These are phyloP conservation scores for Trichosurus vulpecula DNA, from an alignment of 2,797 vertebrate genomes.

Conservation along the genomic window DNA sequence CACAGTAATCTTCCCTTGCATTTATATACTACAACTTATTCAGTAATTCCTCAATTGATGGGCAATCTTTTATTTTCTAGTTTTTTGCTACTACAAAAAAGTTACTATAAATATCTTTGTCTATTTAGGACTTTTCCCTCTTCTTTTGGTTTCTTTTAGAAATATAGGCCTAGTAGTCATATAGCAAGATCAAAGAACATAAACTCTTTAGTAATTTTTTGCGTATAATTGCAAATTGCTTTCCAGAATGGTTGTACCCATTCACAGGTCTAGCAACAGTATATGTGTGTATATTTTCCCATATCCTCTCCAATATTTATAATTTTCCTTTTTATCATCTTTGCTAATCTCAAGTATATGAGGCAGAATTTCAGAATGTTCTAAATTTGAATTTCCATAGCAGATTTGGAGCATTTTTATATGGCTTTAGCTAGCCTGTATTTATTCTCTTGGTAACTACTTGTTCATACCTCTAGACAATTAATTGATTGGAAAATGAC, in stretches of 20 bases:
- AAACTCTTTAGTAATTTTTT: background rate
- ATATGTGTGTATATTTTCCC: background rate
- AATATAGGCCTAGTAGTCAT: background rate
- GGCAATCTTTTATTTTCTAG: background rate
- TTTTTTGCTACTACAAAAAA: background rate
- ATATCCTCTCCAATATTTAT: background rate
- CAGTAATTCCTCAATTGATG: background rate
- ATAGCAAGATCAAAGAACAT: background rate
- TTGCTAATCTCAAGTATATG: background rate
- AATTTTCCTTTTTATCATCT: background rate
- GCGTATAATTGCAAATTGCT: background rate
- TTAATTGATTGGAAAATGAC: background rate
- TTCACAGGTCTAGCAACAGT: background rate
- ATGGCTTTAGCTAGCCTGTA: background rate
- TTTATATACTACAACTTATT: background rate
- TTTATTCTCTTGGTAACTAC: background rate
- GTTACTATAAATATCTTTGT: background rate
- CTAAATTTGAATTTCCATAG: background rate
- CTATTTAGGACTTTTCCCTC: background rate
- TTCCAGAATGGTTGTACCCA: background rate
- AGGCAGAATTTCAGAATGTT: background rate
- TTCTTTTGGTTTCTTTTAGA: background rate
- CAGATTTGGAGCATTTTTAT: background rate
- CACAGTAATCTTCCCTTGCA: background rate
- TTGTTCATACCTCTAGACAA: background rate